A percentile compares a stretch with the other conserved stretches of the same genome.
Conservation (phyloP, 2,113 vertebrate genomes). For the Mixornis gularis region DNA sequence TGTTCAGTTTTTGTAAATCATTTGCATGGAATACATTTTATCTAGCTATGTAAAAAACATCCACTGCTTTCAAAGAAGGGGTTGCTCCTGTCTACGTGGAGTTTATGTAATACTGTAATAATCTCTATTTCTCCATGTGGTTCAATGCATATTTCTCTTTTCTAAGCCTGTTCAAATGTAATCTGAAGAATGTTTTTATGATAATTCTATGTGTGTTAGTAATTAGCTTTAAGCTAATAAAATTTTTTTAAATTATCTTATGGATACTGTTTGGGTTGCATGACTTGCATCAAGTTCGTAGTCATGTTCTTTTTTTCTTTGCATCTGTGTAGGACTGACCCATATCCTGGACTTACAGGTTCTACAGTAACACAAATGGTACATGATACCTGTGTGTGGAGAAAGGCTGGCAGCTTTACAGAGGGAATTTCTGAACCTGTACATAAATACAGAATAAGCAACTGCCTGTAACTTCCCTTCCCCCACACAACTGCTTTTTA, state of each 20-base stretch:
- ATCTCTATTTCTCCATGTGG: not conserved
- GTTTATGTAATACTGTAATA: not conserved
- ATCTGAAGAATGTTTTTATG: not conserved
- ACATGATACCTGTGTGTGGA: not conserved
- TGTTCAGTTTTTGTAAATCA: not conserved
- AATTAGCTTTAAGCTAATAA: not conserved
- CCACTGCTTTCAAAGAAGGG: not conserved
- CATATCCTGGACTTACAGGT: not conserved
- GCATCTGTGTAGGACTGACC: not conserved
- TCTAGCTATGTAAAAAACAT: not conserved
- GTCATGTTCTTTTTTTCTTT: not conserved
- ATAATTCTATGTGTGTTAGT: not conserved
- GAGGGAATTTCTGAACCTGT: not conserved
- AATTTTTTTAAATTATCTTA: rapidly evolving
- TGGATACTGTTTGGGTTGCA: not conserved
- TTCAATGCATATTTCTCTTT: not conserved
- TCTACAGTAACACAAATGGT: not conserved
- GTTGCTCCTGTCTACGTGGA: not conserved
- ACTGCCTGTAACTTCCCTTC: not conserved
- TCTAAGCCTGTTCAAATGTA: not conserved
- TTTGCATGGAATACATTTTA: not conserved
- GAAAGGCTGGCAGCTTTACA: not conserved
- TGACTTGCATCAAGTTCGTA: not conserved
- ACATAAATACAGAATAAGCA: not conserved
- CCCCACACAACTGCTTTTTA: not conserved